A percentile compares a stretch with the other conserved stretches of the same genome.
Evolutionary conservation across 2,888 invertebrate species (phyloP).

Genomic region (Tetanocera ferruginea): DNA sequence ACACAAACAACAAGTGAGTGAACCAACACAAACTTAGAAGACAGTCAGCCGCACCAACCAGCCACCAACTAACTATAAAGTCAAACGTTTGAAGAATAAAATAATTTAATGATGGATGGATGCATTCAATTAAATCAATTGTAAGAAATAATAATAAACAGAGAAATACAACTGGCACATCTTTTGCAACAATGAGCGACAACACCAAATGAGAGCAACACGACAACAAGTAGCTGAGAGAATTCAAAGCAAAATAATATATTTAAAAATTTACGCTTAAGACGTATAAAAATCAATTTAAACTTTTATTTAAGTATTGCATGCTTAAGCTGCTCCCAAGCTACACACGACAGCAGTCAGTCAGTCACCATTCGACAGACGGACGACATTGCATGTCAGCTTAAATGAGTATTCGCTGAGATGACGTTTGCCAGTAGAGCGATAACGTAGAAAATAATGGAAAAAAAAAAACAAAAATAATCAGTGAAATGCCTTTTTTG

Average conservation of each 20-base stretch:
- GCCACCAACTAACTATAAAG: background rate
- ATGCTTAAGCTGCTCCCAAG: background rate
- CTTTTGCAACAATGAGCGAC: background rate
- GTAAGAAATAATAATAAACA: background rate
- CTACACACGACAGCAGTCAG: too few species aligned
- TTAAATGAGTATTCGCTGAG: background rate
- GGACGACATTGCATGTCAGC: background rate
- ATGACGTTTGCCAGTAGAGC: background rate
- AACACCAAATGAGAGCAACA: background rate
- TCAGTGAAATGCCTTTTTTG: too few species aligned
- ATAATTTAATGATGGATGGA: background rate
- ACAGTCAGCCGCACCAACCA: background rate
- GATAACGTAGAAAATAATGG: background rate
- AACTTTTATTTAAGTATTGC: background rate
- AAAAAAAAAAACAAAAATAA: too few species aligned
- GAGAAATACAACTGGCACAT: background rate
- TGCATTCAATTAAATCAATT: conserved; percentile 19
- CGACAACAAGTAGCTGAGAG: background rate
- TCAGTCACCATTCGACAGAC: too few species aligned
- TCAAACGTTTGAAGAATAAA: background rate
- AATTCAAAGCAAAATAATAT: background rate
- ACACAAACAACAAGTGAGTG: background rate
- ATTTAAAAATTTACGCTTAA: too few species aligned
- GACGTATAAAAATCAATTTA: too few species aligned
- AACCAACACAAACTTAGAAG: background rate